Base-by-base conservation (phyloP, 2,113 vertebrate species). In the Prietella phreatophila region DNA sequence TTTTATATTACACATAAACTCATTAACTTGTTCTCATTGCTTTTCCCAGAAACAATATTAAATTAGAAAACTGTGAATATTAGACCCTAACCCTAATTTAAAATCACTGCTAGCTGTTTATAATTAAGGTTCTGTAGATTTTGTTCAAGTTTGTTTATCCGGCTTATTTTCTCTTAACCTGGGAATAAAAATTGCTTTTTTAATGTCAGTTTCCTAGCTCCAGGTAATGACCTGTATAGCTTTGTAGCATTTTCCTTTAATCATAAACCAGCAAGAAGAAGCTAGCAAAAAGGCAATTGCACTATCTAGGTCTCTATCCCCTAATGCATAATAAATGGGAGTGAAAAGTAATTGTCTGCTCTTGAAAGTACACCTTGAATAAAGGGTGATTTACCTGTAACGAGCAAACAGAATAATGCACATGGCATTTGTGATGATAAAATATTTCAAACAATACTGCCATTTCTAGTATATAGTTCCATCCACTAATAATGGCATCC, bases 71-170 rank as follows among this genome's bases (percentile, higher is more conserved):
- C 60, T 33, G 56, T 63, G 42, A 63, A 79, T 65, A 65, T 79
- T 55, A 63, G 33, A 50, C 56, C n/a, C n/a, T n/a, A n/a, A n/a
- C n/a, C n/a, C 20, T 63, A n/a, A 63, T 86, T 42, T 55, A n/a
- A 61, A 39, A 50, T 85, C 47, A 69, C 33, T 87, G 78, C 42
- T 67, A 71, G 50, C 22, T n/a, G 86, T n/a, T 87, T 87, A 33
- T 87, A 82, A 87, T 87, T 87, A 82, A 36, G 33, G 63, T 58
- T 87, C 42, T 58, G 30, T n/a, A 42, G 53, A 83, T 78, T 89
- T 60, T 85, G 33, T 56, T 81, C 8, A 71, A 69, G 82, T 53
- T 56, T 82, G 61, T 82, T 87, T 86, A 86, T 86, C 76, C 56
- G 47, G 42, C n/a, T 82, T 39, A 82, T 86, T 87, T 80, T 27